These are phyloP conservation scores for Sebastes fasciatus DNA, from an alignment of 2,113 vertebrate species.

Conservation along the genomic window DNA sequence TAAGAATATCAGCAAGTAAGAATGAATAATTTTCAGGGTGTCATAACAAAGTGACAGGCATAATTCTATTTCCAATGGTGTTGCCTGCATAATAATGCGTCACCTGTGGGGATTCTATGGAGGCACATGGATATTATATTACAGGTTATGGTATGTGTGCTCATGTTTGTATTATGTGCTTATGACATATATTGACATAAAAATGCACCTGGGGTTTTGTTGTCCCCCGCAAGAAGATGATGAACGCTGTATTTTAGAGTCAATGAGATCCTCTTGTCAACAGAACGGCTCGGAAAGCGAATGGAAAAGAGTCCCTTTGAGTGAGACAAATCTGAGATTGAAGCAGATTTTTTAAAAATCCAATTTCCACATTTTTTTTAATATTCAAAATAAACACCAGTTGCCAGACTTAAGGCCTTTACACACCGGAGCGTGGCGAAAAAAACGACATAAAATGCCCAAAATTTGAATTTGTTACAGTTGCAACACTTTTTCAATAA, in stretches of 20 bases:
- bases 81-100: neutral
- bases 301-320: neutral
- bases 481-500: too few relatives aligned
- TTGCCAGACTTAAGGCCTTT: neutral
- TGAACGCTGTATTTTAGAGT: too few relatives aligned
- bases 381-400: neutral
- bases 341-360: too few relatives aligned
- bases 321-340: too few relatives aligned
- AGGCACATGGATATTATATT: neutral
- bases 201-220: too few relatives aligned
- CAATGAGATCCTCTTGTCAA: too few relatives aligned
- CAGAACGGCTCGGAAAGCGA: neutral
- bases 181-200: neutral
- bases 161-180: neutral
- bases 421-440: too few relatives aligned
- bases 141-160: neutral
- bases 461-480: too few relatives aligned
- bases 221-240: too few relatives aligned
- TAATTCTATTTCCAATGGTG: constrained; percentile 14
- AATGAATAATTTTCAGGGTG: neutral
- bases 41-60: neutral
- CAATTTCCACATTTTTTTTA: too few relatives aligned
- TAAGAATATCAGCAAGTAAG: neutral
- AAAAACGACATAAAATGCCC: too few relatives aligned
- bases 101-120: neutral